Conservation (phyloP, 2,797 vertebrate genomes). For the Caiman crocodilus region DNA sequence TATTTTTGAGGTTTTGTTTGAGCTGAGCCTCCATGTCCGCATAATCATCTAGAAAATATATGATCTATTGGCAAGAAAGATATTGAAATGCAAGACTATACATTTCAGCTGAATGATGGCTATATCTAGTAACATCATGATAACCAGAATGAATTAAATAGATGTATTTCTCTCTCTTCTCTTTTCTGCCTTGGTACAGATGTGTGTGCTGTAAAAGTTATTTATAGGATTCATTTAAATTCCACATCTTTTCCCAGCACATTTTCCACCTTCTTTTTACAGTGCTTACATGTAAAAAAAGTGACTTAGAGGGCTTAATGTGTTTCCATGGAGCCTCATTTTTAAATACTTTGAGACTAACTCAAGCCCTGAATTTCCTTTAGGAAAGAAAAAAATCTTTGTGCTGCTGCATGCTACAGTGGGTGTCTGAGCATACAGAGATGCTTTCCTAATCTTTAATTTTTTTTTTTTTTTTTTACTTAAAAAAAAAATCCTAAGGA, state of each 20-base stretch:
- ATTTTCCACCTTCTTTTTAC: conserved; percentile 75
- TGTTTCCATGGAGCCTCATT: conserved; percentile 65
- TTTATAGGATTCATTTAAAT: conserved; percentile 80
- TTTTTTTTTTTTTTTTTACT: too few species aligned
- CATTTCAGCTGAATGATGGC: background rate
- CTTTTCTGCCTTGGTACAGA: conserved; percentile 68
- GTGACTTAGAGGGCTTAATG: conserved; percentile 13
- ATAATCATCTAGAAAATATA: conserved; percentile 17
- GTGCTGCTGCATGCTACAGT: background rate
- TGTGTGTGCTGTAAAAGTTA: conserved; percentile 73
- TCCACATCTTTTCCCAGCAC: conserved; percentile 66
- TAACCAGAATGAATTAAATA: conserved; percentile 57
- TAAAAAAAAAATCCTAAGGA: too few species aligned
- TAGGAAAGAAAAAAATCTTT: conserved; percentile 19
- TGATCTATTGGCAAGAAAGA: conserved; percentile 35
- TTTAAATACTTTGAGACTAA: conserved; percentile 61
- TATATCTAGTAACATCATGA: conserved; percentile 6
- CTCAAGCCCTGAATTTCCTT: conserved; percentile 22
- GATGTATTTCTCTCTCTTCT: conserved; percentile 55
- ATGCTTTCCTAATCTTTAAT: conserved; percentile 43
- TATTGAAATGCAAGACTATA: conserved; percentile 17
- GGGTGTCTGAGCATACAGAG: background rate
- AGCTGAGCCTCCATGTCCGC: background rate
- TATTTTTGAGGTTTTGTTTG: background rate
- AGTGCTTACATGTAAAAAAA: conserved; percentile 70